Percentiles rank a stretch among this genome's conserved stretches.
phyloP scores from a whole-genome alignment of 2,888 invertebrate genomes.

The Therioaphis trifolii region DNA sequence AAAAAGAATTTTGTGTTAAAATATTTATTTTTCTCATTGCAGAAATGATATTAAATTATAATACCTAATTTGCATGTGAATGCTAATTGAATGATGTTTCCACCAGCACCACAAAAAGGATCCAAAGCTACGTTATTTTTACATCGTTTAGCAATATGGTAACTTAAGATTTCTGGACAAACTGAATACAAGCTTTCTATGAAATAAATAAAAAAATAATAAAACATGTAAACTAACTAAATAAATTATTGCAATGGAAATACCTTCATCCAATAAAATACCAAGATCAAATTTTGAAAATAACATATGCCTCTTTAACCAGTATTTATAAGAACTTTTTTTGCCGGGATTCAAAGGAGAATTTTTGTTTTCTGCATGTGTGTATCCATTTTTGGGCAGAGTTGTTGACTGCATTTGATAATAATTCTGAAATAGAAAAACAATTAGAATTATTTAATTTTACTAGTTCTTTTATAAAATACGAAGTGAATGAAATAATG shows the following conservation, averaged over 20 bases:
- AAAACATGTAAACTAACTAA: neutral
- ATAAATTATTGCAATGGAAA: constrained; percentile 59
- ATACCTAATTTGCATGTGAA: constrained; percentile 82
- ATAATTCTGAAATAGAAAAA: neutral
- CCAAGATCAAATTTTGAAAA: constrained; percentile 93
- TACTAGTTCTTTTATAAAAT: neutral
- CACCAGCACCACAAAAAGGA: constrained; percentile 98
- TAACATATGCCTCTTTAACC: constrained; percentile 88
- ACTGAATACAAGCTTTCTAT: constrained; percentile 99
- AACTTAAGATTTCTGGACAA: constrained; percentile 94
- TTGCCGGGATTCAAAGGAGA: neutral
- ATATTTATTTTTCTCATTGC: constrained; percentile 15
- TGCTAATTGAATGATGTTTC: constrained; percentile 97
- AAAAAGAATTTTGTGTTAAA: constrained; percentile 67
- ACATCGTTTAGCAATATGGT: constrained; percentile 88
- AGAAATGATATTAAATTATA: constrained; percentile 61
- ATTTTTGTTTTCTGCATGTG: neutral
- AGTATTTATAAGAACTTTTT: constrained; percentile 76
- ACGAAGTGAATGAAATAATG: neutral
- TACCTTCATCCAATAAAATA: constrained; percentile 85
- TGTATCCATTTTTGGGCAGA: neutral
- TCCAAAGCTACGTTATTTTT: constrained; percentile 85
- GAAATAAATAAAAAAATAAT: constrained; percentile 4
- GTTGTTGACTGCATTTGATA: neutral
- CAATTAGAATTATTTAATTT: neutral